phyloP scores from a whole-genome alignment of 2,888 invertebrate genomes.

The Bruchidius siliquastri region DNA sequence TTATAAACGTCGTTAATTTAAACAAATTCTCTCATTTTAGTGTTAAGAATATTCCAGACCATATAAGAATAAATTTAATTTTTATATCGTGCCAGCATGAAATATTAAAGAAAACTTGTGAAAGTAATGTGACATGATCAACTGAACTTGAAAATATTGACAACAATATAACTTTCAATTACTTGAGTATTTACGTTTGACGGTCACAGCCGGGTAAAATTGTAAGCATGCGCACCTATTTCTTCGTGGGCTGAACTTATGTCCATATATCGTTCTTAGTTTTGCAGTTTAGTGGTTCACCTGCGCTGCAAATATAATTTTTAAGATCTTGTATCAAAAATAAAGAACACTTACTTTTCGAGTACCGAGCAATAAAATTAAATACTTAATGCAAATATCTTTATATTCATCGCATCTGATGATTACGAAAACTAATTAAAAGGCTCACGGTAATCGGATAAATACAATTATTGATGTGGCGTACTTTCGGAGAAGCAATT shows the following conservation, averaged over 20 bases:
- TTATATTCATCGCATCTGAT: neutral
- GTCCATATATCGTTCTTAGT: neutral
- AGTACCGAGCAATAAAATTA: neutral
- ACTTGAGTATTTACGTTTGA: too few relatives aligned
- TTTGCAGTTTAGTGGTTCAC: neutral
- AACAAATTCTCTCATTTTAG: too few relatives aligned
- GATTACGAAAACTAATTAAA: neutral
- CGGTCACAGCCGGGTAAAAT: too few relatives aligned
- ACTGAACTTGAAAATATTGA: too few relatives aligned
- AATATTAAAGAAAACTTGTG: too few relatives aligned
- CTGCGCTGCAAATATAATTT: neutral
- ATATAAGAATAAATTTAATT: too few relatives aligned
- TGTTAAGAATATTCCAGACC: too few relatives aligned
- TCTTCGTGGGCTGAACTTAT: neutral
- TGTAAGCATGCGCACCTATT: too few relatives aligned
- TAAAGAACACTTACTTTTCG: neutral
- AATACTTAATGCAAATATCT: neutral
- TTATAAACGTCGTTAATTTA: too few relatives aligned
- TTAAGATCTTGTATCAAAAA: neutral
- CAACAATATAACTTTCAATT: too few relatives aligned
- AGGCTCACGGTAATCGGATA: neutral
- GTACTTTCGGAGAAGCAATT: neutral
- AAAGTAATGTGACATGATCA: too few relatives aligned
- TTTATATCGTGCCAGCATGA: too few relatives aligned
- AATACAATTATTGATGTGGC: neutral